These are phyloP conservation scores for Eulithis prunata DNA, from an alignment of 2,888 invertebrate species.

Conservation along the genomic window DNA sequence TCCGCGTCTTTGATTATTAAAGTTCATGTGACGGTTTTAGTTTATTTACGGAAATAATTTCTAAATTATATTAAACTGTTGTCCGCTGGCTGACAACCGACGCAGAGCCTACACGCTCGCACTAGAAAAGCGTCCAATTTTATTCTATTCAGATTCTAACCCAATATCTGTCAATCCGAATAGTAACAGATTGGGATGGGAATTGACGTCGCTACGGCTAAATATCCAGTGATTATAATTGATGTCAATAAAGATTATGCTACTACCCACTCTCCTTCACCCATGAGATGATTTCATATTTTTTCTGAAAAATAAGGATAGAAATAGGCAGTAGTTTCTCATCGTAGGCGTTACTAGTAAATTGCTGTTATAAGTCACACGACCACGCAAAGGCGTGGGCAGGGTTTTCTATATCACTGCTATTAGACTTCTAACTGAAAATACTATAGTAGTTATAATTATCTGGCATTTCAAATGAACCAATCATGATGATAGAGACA, in stretches of 20 bases:
- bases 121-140: too few relatives aligned
- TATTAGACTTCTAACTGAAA: neutral
- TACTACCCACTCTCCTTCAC: neutral
- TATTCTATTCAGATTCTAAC: too few relatives aligned
- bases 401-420: conserved; percentile 1
- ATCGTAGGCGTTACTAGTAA: conserved; percentile 23
- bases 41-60: neutral
- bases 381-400: conserved; percentile 30
- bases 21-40: neutral
- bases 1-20: neutral
- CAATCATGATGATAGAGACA: too few relatives aligned
- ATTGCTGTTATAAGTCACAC: conserved; percentile 14
- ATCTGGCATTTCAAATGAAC: neutral
- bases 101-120: neutral
- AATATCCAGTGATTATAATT: neutral
- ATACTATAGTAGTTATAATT: neutral
- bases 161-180: too few relatives aligned
- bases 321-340: conserved; percentile 10
- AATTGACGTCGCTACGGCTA: too few relatives aligned
- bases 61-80: neutral
- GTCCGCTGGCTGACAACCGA: neutral
- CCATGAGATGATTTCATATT: neutral
- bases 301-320: conserved; percentile 4
- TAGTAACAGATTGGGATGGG: too few relatives aligned
- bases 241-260: neutral